Percentiles rank a stretch among this genome's conserved stretches.
These are phyloP conservation scores for Urocyon cinereoargenteus DNA, from an alignment of 2,797 vertebrate species.

Conservation along the genomic window DNA sequence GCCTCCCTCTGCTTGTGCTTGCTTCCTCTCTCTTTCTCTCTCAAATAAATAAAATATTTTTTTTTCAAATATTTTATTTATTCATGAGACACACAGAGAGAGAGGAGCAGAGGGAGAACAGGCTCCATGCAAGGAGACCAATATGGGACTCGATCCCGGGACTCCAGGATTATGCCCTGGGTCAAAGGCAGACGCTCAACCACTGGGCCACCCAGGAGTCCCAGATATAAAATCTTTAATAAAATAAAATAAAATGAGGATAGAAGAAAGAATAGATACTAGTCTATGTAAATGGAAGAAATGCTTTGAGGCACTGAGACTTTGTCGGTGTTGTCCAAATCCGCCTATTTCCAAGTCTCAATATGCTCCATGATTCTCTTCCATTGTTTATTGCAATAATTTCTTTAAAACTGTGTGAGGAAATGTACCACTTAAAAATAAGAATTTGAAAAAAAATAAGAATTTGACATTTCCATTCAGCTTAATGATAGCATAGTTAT, in stretches of 20 bases:
- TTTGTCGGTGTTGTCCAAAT: neutral
- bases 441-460: conserved; percentile 30
- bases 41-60: too few species aligned
- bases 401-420: neutral
- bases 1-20: too few species aligned
- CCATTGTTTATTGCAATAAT: neutral
- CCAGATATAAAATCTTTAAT: too few species aligned
- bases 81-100: too few species aligned
- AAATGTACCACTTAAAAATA: neutral
- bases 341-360: neutral
- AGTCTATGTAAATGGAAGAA: neutral
- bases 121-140: too few species aligned
- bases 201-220: too few species aligned
- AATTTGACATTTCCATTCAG: neutral
- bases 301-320: neutral
- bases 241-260: neutral
- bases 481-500: neutral
- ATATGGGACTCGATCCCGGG: too few species aligned
- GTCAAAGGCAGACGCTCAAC: too few species aligned
- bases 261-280: neutral
- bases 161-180: too few species aligned
- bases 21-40: too few species aligned
- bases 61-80: too few species aligned
- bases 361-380: neutral
- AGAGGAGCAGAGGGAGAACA: too few species aligned